These are phyloP conservation scores for Nicator chloris DNA, from an alignment of 2,113 vertebrate genomes.

Conservation along the genomic window DNA sequence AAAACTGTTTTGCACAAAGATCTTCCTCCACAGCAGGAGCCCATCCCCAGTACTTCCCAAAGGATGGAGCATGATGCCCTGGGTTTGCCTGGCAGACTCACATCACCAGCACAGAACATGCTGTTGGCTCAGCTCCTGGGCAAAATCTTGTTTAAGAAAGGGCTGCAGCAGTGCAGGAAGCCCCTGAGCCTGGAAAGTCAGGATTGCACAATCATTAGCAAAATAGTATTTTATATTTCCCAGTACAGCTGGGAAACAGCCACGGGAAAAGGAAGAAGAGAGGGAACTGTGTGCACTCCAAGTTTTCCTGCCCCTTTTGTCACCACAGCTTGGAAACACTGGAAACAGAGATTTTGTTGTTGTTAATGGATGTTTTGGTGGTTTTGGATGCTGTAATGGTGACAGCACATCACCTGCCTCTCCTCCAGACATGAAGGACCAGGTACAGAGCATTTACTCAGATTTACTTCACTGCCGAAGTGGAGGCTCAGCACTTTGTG, in stretches of 20 bases:
- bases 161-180: background rate
- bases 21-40: background rate
- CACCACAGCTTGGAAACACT: background rate
- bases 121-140: background rate
- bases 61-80: background rate
- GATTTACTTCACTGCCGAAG: background rate
- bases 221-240: background rate
- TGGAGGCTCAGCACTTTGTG: background rate
- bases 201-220: background rate
- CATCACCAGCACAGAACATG: background rate
- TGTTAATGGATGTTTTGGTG: background rate
- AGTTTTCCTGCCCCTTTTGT: background rate
- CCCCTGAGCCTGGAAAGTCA: background rate
- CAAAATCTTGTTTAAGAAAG: background rate
- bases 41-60: rapidly evolving
- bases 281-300: background rate
- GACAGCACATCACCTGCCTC: background rate
- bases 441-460: background rate
- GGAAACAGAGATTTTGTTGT: background rate
- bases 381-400: background rate
- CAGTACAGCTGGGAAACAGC: background rate
- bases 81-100: background rate
- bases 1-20: background rate
- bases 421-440: background rate
- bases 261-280: background rate